phyloP scores from a whole-genome alignment of 2,888 invertebrate genomes.

The Heliothis peltigera region DNA sequence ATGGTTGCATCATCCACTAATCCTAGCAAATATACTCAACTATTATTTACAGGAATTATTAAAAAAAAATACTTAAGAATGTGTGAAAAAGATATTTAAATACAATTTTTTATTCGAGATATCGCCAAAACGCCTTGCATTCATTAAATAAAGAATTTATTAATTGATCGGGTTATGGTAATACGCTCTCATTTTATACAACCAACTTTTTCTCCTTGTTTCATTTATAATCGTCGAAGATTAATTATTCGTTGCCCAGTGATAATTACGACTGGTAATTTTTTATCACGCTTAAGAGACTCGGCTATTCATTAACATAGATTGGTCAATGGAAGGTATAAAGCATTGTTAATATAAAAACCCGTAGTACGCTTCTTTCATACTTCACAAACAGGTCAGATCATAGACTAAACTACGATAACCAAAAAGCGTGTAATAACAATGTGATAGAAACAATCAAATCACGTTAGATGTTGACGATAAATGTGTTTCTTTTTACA shows the following conservation, averaged over 20 bases:
- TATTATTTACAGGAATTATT: slow-evolving; percentile 11
- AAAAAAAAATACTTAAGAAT: not conserved
- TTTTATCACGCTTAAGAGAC: not conserved
- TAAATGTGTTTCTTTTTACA: slow-evolving; percentile 46
- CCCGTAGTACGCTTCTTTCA: too few species aligned
- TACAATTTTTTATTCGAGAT: slow-evolving; percentile 14
- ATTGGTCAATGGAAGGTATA: too few species aligned
- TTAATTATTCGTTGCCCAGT: slow-evolving; percentile 27
- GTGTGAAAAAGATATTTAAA: slow-evolving; percentile 14
- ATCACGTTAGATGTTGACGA: slow-evolving; percentile 45
- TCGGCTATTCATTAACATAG: too few species aligned
- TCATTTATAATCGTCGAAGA: slow-evolving; percentile 27
- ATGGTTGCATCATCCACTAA: slow-evolving; percentile 19
- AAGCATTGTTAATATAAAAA: too few species aligned
- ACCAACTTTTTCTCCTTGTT: slow-evolving; percentile 42
- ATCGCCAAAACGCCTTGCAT: slow-evolving; percentile 26
- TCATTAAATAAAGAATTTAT: slow-evolving; percentile 43
- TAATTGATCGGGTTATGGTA: slow-evolving; percentile 56
- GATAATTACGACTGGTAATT: slow-evolving; percentile 13
- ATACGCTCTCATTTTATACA: slow-evolving; percentile 40
- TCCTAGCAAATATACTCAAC: slow-evolving; percentile 9
- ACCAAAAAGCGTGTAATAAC: slow-evolving; percentile 38
- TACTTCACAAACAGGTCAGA: slow-evolving; percentile 26
- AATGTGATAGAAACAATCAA: slow-evolving; percentile 44
- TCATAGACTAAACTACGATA: slow-evolving; percentile 7